A percentile compares a stretch with the other conserved stretches of the same genome.
These are phyloP conservation scores for Semnornis frantzii DNA, from an alignment of 2,113 vertebrate genomes.

Conservation along the genomic window DNA sequence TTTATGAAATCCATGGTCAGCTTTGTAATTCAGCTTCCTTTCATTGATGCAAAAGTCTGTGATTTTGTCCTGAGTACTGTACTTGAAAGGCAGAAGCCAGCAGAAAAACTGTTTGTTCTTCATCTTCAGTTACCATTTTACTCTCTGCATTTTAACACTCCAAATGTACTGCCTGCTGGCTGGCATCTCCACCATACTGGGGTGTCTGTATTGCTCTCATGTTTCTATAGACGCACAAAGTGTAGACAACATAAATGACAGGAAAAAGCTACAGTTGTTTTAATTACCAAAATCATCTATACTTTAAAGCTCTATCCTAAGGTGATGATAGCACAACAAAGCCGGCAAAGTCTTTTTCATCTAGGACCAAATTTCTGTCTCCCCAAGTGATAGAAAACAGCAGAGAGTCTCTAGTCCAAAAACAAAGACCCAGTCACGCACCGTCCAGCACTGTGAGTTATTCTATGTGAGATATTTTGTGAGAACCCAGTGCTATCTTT, in stretches of 20 bases:
- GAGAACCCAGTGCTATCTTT: background rate
- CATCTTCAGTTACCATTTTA: background rate
- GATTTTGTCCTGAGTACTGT: background rate
- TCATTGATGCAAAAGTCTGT: background rate
- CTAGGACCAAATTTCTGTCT: constrained; percentile 13
- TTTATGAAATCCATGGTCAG: background rate
- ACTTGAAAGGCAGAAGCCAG: background rate
- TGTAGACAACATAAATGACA: background rate
- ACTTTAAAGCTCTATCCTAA: constrained; percentile 24
- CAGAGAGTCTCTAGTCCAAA: background rate
- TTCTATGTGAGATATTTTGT: background rate
- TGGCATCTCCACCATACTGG: background rate
- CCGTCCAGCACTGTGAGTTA: background rate
- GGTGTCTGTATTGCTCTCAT: background rate
- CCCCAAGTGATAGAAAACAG: background rate
- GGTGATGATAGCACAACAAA: constrained; percentile 35
- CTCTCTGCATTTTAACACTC: background rate
- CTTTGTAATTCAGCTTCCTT: background rate
- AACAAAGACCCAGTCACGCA: background rate
- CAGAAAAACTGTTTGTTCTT: background rate
- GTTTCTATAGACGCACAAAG: constrained; percentile 12
- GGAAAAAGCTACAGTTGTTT: background rate
- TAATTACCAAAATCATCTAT: constrained; percentile 21
- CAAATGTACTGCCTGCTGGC: background rate
- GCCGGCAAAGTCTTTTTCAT: constrained; percentile 9